These are phyloP conservation scores for Nasonia longicornis DNA, from an alignment of 1,140 invertebrate species.

Conservation along the genomic window DNA sequence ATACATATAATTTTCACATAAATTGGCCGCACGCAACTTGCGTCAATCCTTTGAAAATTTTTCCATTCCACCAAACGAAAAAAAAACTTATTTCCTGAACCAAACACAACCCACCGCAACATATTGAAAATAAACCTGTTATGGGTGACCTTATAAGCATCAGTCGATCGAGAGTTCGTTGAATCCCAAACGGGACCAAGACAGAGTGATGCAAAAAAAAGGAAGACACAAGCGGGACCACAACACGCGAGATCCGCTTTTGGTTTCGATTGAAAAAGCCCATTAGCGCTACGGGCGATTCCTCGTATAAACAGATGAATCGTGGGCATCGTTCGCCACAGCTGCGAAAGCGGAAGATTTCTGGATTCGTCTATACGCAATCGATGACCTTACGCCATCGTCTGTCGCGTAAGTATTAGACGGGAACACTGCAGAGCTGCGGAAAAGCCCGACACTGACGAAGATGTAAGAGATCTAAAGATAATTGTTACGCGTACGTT, in stretches of 20 bases:
- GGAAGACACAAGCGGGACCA: neutral
- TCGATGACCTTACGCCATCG: neutral
- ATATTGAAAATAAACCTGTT: too few species aligned
- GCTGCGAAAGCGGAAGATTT: too few species aligned
- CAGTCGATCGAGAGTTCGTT: neutral
- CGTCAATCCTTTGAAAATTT: neutral
- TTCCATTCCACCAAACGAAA: neutral
- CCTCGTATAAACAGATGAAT: neutral
- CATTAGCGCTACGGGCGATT: neutral
- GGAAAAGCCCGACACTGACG: too few species aligned
- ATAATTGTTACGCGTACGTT: too few species aligned
- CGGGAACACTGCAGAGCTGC: too few species aligned
- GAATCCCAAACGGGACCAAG: neutral
- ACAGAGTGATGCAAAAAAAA: neutral
- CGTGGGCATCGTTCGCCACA: neutral
- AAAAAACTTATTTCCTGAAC: neutral
- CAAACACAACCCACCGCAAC: too few species aligned
- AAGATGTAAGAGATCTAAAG: too few species aligned
- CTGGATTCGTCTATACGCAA: too few species aligned
- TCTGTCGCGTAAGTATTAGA: too few species aligned
- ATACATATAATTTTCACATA: too few species aligned
- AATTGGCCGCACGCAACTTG: neutral
- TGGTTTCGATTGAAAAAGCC: neutral
- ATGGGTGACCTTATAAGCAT: too few species aligned
- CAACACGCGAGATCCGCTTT: neutral